These are phyloP conservation scores for Amiota minor DNA, from an alignment of 2,888 invertebrate genomes.

Conservation along the genomic window DNA sequence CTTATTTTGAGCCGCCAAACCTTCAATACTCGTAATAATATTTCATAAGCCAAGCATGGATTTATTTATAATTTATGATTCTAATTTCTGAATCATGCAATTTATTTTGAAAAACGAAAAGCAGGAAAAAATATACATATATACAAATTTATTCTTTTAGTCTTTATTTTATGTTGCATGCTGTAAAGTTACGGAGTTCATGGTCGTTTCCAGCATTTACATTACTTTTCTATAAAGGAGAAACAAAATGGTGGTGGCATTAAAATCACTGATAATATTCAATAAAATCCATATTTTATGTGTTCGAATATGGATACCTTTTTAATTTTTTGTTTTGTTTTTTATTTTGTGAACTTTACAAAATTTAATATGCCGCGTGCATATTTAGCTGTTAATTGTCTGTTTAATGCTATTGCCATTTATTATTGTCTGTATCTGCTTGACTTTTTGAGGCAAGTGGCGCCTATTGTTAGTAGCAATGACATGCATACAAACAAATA, in stretches of 20 bases:
- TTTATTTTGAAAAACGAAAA: no score
- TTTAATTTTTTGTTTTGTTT: no score
- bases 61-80: constrained; percentile 25
- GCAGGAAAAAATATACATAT: no score
- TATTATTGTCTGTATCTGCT: no score
- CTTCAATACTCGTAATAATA: background rate
- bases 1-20: constrained; percentile 6
- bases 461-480: background rate
- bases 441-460: background rate
- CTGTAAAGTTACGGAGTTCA: constrained; percentile 1
- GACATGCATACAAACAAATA: background rate
- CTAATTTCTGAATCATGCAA: constrained; percentile 25
- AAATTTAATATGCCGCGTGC: background rate
- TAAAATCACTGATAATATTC: background rate
- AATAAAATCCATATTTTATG: background rate
- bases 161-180: background rate
- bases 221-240: background rate
- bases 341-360: background rate
- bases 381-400: background rate
- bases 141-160: no score
- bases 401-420: background rate
- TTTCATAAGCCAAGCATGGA: constrained; percentile 16
- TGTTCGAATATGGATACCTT: background rate
- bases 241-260: background rate
- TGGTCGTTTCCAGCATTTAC: background rate